Evolutionary conservation across 2,113 vertebrate species (phyloP).

Genomic region (Helogale parvula): DNA sequence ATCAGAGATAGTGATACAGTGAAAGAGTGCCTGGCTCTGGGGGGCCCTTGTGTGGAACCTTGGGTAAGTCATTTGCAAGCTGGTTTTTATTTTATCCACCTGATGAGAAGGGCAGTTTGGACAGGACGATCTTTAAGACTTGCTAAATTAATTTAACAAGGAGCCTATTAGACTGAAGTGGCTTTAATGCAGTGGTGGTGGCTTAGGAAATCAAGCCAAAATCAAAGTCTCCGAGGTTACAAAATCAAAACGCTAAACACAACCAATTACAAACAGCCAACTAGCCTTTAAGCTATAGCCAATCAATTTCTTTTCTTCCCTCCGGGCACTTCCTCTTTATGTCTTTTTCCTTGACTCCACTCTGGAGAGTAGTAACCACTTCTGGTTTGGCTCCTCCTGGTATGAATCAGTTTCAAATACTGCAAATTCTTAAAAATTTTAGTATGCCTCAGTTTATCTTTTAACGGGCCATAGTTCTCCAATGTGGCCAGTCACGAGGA

Average conservation of each 20-base stretch:
- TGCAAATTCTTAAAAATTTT: not conserved
- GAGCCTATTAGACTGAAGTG: not conserved
- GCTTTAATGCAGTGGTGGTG: not conserved
- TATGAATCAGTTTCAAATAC: not conserved
- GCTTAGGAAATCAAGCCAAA: not conserved
- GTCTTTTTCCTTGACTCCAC: not conserved
- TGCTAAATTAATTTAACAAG: not conserved
- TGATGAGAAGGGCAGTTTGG: too few species aligned
- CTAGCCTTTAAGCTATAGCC: not conserved
- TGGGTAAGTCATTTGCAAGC: not conserved
- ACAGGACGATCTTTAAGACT: not conserved
- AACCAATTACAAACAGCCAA: not conserved
- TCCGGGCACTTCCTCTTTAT: not conserved
- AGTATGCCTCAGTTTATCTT: not conserved
- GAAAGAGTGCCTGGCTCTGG: not conserved
- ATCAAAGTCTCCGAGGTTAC: not conserved
- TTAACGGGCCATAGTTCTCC: not conserved
- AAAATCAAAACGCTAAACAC: not conserved
- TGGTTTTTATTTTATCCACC: not conserved
- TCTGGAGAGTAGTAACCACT: not conserved
- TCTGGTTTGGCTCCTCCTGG: rapidly evolving
- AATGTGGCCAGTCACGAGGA: not conserved
- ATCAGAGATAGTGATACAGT: not conserved
- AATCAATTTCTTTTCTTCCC: not conserved
- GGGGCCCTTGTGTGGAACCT: not conserved